A percentile compares a stretch with the other conserved stretches of the same genome.
Conservation (phyloP, 2,888 invertebrate genomes). For the Himalopsyche kuldschensis region DNA sequence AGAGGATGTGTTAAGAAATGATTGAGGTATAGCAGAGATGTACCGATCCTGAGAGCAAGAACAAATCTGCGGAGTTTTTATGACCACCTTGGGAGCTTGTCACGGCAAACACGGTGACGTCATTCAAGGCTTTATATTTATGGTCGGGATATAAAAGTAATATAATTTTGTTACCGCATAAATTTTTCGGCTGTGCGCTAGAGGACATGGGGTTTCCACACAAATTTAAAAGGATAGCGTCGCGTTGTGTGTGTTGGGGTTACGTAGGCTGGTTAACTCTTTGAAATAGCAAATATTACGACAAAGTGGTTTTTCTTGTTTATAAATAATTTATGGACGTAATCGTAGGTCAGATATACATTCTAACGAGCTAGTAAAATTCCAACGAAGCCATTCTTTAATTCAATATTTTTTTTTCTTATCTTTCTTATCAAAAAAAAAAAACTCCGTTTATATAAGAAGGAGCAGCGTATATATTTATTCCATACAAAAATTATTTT, state of each 20-base stretch:
- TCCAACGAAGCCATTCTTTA: neutral
- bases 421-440: no score
- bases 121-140: constrained; percentile 29
- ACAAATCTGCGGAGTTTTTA: constrained; percentile 29
- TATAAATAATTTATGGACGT: neutral
- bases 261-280: neutral
- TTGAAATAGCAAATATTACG: neutral
- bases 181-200: constrained; percentile 13
- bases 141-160: constrained; percentile 30
- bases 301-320: neutral
- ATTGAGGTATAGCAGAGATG: neutral
- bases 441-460: no score
- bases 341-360: neutral
- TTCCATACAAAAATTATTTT: no score
- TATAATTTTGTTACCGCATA: constrained; percentile 28
- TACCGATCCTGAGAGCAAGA: constrained; percentile 7
- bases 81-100: constrained; percentile 9
- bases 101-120: constrained; percentile 14
- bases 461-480: no score
- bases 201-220: constrained; percentile 1
- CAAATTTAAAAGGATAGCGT: neutral
- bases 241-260: neutral
- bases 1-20: neutral
- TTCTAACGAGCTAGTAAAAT: neutral
- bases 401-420: neutral